Conservation (phyloP, 2,888 invertebrate species). For the Acleris holmiana region DNA sequence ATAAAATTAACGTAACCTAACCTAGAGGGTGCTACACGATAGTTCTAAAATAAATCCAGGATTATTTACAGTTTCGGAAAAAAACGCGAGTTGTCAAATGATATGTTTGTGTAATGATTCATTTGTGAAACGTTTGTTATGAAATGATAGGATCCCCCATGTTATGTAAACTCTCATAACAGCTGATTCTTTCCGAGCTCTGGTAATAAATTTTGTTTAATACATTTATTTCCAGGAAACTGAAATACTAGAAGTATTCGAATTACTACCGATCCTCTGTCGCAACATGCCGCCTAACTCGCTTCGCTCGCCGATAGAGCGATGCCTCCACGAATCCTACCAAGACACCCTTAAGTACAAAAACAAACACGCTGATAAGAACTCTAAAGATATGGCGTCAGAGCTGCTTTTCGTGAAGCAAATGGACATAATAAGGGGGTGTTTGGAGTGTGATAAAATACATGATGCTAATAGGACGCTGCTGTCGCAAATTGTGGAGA, state of each 20-base stretch:
- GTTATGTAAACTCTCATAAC: too few relatives aligned
- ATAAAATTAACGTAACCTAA: too few relatives aligned
- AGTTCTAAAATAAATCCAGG: too few relatives aligned
- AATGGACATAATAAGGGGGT: conserved; percentile 61
- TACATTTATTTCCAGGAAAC: conserved; percentile 68
- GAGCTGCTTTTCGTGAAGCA: conserved; percentile 57
- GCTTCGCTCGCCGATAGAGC: conserved; percentile 81
- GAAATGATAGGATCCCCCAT: too few relatives aligned
- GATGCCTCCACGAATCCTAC: conserved; percentile 69
- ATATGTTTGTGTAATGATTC: too few relatives aligned
- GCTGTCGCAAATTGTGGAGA: conserved; percentile 76
- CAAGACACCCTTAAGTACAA: conserved; percentile 47
- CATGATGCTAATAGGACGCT: conserved; percentile 85
- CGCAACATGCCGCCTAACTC: conserved; percentile 84
- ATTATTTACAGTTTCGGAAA: too few relatives aligned
- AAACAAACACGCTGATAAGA: conserved; percentile 45
- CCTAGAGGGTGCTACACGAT: too few relatives aligned
- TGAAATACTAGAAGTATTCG: conserved; percentile 74
- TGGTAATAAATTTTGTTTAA: background rate
- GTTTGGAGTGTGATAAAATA: conserved; percentile 78
- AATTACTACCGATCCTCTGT: conserved; percentile 81
- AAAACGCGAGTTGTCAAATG: too few relatives aligned
- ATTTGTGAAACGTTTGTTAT: too few relatives aligned
- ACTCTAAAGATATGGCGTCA: conserved; percentile 38
- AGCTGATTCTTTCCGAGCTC: too few relatives aligned